Evolutionary conservation across 2,888 invertebrate species (phyloP), one percentile per base, ranked within the genome.

Genomic region (Ypsolopha sequella): DNA sequence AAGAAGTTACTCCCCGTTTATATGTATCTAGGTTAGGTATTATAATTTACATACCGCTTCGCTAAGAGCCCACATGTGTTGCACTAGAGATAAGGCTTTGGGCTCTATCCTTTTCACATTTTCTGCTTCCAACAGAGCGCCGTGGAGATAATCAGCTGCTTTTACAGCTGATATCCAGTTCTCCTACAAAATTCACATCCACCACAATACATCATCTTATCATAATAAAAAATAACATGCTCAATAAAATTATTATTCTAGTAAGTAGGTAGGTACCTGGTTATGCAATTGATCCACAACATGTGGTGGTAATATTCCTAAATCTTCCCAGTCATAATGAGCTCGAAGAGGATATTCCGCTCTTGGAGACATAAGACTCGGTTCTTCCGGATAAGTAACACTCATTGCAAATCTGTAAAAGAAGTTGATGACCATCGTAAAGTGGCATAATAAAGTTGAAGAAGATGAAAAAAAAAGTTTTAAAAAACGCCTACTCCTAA

Each of bases 271-370:
- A 1, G 9, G 35, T 75, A 93, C 93, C 87, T 91, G 92, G 56
- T 91, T 92, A 60, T 91, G 91, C 47, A 93, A 80, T 64, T 93
- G 91, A 58, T 89, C 87, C 14, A 91, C 69, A 6, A 91, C 88
- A 53, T 89, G 87, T 53, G 82, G 81, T 48, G 90, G 89, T 10
- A 93, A 88, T 35, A 91, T 74, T 7, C 86, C 88, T 41, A 91
- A 67, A 38, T 90, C 90, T 61, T 92, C 91, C 91, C 92, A 91
- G 47, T 76, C 66, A 60, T 86, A 86, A 54, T 70, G 78, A 4
- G 67, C 65, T 0, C 66, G 64, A 36, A 85, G 60, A 0, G 80
- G 76, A 9, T 79, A 76, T 0, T 77, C 69, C 1, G 73, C 65
- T 33, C 74, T 64, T 1, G 77, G 77, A 41, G 77, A 72, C 56